Evolutionary conservation across 2,888 invertebrate genomes (phyloP).

Genomic region (Ferrisia virgata): DNA sequence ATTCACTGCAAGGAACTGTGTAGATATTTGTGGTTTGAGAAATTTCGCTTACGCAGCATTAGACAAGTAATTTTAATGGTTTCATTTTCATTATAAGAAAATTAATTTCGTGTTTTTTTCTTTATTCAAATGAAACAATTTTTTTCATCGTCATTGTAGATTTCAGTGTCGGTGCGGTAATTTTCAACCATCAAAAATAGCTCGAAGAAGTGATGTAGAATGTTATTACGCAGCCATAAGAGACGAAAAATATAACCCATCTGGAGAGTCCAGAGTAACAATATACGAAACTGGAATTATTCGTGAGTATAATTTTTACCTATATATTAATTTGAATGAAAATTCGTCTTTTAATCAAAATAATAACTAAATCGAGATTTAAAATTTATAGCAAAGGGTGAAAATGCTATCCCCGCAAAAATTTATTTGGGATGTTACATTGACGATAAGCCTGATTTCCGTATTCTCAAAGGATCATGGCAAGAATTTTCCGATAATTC

Average conservation of each 20-base stretch:
- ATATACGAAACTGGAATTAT: conserved; percentile 46
- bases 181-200: conserved; percentile 22
- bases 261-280: conserved; percentile 43
- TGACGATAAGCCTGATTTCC: conserved; percentile 46
- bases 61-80: conserved; percentile 1
- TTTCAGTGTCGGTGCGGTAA: conserved; percentile 43
- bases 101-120: neutral
- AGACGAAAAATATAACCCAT: conserved; percentile 5
- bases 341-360: too few species aligned
- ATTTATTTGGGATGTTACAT: conserved; percentile 49
- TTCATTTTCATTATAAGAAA: neutral
- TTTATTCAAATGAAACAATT: neutral
- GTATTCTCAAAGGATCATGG: conserved; percentile 48
- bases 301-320: neutral
- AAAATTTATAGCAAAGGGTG: neutral
- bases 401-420: conserved; percentile 24
- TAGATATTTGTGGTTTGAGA: neutral
- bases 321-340: neutral
- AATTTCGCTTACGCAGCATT: conserved; percentile 34
- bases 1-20: neutral
- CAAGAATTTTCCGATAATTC: conserved; percentile 48
- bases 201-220: conserved; percentile 29
- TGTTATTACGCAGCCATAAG: conserved; percentile 45
- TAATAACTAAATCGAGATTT: neutral
- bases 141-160: neutral